Evolutionary conservation across 1,140 invertebrate genomes (phyloP), one percentile per base, ranked within the genome.

Genomic region (Globodera rostochiensis): DNA sequence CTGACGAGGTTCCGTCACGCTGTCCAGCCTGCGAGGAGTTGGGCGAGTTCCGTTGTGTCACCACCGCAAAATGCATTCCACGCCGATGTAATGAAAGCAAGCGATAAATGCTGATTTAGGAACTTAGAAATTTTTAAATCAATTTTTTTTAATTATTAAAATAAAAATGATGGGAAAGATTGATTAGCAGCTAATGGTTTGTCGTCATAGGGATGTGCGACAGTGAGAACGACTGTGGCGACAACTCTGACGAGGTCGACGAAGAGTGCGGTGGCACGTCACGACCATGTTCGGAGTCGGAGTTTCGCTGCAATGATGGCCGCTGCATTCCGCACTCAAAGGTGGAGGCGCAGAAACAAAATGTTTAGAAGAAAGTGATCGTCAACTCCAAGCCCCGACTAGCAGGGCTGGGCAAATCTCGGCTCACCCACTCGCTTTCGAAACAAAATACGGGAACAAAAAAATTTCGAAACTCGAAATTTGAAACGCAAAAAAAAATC

Each of bases 231-330:
- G 83, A 84, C 50, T 84, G 82, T 81, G 87, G 87, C 13, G 88
- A 90, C 53, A 90, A 88, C 50, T 84, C 81, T 0, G 88, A 89
- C 53, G 88, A 89, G 73, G 81, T 83, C 0, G 89, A 90, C 47
- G 73, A 83, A 21, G 50, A 53, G 19, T 80, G 88, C 67, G 83
- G 86, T 67, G 86, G 88, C 36, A 89, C 88, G 0, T 83, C 83
- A 45, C 86, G 88, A 7, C 88, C 88, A 15, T 89, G 88, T 78
- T 90, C 89, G 9, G 88, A 89, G 94, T 89, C 87, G 46, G 95
- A 98, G 89, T 98, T 98, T 91, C 94, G 95, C 90, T 99, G 97
- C 90, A 94, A 94, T 86, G 95, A 95, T 8, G 95, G 96, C 0
- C 93, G 95, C 25, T 98, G 97, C 88, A 95, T 98, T 71, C 95